phyloP scores from a whole-genome alignment of 2,888 invertebrate genomes.

The Ectemnius continuus region DNA sequence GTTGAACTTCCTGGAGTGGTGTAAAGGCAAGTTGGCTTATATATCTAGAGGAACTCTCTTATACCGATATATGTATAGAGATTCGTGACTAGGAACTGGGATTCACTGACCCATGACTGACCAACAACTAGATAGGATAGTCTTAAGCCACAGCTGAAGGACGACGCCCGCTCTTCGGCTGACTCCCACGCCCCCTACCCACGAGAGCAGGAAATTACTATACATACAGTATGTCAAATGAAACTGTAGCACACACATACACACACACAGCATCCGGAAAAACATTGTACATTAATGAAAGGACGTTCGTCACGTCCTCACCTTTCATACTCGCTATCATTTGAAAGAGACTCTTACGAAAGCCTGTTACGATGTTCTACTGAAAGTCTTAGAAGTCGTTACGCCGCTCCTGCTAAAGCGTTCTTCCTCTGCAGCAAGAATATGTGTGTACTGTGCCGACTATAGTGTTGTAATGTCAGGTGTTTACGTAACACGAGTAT shows the following conservation, averaged over 20 bases:
- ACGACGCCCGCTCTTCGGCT: constrained; percentile 65
- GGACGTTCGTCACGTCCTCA: constrained; percentile 57
- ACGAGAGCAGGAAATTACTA: constrained; percentile 45
- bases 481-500: not conserved
- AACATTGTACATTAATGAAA: constrained; percentile 53
- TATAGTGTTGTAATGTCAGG: not conserved
- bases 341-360: constrained; percentile 45
- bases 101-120: constrained; percentile 76
- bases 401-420: constrained; percentile 5
- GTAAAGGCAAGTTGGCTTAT: constrained; percentile 51
- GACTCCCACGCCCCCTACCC: constrained; percentile 65
- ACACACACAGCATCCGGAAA: constrained; percentile 36
- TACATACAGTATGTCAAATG: constrained; percentile 48
- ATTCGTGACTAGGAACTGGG: constrained; percentile 75
- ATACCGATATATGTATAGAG: constrained; percentile 63
- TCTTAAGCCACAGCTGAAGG: constrained; percentile 48
- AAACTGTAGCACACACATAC: constrained; percentile 54
- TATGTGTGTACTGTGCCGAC: not conserved
- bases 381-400: constrained; percentile 14
- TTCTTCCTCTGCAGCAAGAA: not conserved
- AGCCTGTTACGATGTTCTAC: constrained; percentile 39
- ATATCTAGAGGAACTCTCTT: constrained; percentile 49
- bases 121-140: constrained; percentile 51
- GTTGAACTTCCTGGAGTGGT: constrained; percentile 46
- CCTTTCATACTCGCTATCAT: constrained; percentile 53